Conservation (phyloP, 2,797 vertebrate species). For the Lepidocolaptes lacrymiger region DNA sequence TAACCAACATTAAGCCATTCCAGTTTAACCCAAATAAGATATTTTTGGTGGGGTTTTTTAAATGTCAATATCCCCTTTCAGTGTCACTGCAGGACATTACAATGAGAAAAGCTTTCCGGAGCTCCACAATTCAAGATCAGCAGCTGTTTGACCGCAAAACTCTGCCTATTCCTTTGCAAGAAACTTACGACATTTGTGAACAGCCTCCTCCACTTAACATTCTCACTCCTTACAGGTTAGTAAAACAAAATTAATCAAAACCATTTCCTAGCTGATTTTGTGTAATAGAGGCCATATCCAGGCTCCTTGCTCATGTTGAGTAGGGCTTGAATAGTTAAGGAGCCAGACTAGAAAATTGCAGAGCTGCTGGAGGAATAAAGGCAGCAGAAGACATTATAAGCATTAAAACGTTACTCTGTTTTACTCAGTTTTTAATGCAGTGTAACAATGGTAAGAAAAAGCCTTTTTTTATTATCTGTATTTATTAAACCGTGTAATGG, state of each 20-base stretch:
- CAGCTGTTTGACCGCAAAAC: slow-evolving; percentile 95
- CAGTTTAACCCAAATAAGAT: not conserved
- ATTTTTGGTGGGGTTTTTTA: not conserved
- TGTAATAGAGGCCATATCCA: not conserved
- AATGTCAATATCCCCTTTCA: slow-evolving; percentile 63
- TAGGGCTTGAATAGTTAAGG: not conserved
- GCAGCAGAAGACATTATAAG: not conserved
- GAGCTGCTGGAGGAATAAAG: not conserved
- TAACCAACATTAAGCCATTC: not conserved
- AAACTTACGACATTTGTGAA: slow-evolving; percentile 93
- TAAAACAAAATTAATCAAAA: not conserved
- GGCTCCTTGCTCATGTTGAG: not conserved
- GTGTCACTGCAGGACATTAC: slow-evolving; percentile 98
- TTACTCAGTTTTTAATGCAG: not conserved
- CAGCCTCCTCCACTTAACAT: slow-evolving; percentile 96
- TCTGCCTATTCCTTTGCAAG: slow-evolving; percentile 93
- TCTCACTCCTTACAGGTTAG: slow-evolving; percentile 94
- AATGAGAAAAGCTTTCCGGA: slow-evolving; percentile 98
- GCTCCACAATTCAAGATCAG: slow-evolving; percentile 95
- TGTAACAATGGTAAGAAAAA: not conserved
- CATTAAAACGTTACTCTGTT: not conserved
- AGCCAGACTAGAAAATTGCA: not conserved
- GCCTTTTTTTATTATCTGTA: not conserved
- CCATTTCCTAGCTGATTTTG: not conserved
- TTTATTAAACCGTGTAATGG: not conserved